Conservation (phyloP, 2,888 invertebrate species). For the Ophioninae sp. region DNA sequence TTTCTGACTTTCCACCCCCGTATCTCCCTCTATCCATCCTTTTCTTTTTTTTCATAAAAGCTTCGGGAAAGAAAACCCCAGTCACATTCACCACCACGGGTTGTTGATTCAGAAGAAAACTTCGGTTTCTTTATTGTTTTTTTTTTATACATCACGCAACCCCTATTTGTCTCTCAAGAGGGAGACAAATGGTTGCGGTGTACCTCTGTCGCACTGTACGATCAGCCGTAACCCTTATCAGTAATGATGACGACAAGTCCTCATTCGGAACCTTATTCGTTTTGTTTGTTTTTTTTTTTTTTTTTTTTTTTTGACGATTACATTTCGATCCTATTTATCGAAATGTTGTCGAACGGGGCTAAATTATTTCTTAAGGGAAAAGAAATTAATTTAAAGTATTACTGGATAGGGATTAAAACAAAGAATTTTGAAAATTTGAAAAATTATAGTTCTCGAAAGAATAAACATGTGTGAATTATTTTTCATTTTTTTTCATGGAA, state of each 20-base stretch:
- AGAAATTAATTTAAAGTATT: no score
- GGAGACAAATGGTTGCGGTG: constrained; percentile 28
- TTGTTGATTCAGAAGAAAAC: constrained; percentile 28
- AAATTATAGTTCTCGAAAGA: no score
- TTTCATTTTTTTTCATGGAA: no score
- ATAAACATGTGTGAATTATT: no score
- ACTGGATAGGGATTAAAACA: no score
- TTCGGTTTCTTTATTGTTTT: constrained; percentile 4
- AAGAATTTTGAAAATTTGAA: no score
- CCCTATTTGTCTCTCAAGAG: constrained; percentile 27
- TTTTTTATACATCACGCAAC: not conserved
- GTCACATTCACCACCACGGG: constrained; percentile 30
- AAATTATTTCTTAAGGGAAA: no score
- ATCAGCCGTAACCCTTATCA: not conserved
- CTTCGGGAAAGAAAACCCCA: constrained; percentile 10
- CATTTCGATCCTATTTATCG: not conserved
- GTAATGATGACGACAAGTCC: not conserved
- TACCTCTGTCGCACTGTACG: not conserved
- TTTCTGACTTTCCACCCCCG: not conserved
- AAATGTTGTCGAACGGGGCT: not conserved
- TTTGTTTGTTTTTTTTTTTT: no score
- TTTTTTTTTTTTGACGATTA: not conserved
- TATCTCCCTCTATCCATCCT: not conserved
- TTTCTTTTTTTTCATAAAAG: constrained; percentile 1
- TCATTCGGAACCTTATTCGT: not conserved